phyloP scores from a whole-genome alignment of 2,113 vertebrate genomes.

The Pluvialis apricaria region DNA sequence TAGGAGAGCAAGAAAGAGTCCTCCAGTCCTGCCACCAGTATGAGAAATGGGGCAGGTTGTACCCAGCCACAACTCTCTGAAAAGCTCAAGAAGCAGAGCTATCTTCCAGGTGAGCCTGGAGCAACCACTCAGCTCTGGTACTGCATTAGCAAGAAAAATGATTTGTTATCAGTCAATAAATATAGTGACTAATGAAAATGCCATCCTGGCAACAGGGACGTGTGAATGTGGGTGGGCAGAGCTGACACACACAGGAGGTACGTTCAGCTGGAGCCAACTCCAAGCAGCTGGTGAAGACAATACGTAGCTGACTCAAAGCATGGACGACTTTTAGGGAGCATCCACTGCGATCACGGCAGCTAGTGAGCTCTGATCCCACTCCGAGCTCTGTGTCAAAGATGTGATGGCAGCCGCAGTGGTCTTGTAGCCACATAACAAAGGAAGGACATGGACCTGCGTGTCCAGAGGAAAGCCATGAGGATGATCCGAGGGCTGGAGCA shows the following conservation, averaged over 20 bases:
- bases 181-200: background rate
- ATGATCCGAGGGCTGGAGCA: no score
- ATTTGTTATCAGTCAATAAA: background rate
- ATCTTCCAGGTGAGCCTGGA: background rate
- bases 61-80: background rate
- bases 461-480: no score
- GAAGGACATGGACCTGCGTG: no score
- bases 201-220: background rate
- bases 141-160: accelerated
- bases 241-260: background rate
- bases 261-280: background rate
- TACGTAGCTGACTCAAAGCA: background rate
- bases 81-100: background rate
- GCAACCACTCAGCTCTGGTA: background rate
- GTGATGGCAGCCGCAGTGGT: background rate
- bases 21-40: background rate
- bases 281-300: background rate
- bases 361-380: background rate
- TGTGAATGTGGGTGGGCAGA: background rate
- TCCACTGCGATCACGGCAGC: background rate
- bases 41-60: background rate
- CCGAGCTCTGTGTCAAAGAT: accelerated
- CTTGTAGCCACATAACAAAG: accelerated
- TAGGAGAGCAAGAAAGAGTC: background rate
- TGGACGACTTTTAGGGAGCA: background rate